A percentile compares a stretch with the other conserved stretches of the same genome.
Conservation (phyloP, 2,113 vertebrate genomes). For the Siniperca knerii region DNA sequence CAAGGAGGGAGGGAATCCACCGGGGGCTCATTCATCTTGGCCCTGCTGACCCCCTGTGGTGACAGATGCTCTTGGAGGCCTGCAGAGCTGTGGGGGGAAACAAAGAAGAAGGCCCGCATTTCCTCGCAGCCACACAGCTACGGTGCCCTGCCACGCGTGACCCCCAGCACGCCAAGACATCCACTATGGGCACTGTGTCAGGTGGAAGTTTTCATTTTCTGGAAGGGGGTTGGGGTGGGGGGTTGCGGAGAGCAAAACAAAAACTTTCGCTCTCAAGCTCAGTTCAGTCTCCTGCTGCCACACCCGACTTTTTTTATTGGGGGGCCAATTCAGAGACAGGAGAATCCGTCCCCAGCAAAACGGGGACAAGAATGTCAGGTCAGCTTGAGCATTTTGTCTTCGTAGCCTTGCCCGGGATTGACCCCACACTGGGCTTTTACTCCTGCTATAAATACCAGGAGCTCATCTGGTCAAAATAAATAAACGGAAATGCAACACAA, state of each 20-base stretch:
- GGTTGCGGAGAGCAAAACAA: background rate
- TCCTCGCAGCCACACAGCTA: conserved; percentile 66
- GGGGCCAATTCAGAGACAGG: conserved; percentile 74
- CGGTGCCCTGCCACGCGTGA: conserved; percentile 75
- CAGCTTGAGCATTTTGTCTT: conserved; percentile 80
- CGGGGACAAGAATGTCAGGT: conserved; percentile 78
- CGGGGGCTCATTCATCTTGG: conserved; percentile 96
- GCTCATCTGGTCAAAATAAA: conserved; percentile 85
- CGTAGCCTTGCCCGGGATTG: conserved; percentile 68
- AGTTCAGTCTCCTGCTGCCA: conserved; percentile 13
- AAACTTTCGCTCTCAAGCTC: conserved; percentile 42
- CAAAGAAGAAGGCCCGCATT: conserved; percentile 88
- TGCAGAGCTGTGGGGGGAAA: conserved; percentile 80
- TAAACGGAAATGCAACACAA: conserved; percentile 75
- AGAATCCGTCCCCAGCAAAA: conserved; percentile 66
- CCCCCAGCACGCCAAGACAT: conserved; percentile 63
- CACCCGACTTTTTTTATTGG: conserved; percentile 79
- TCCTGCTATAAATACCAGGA: conserved; percentile 83
- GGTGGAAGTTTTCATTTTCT: conserved; percentile 46
- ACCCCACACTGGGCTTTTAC: conserved; percentile 79
- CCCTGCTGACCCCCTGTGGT: conserved; percentile 89
- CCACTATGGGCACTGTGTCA: conserved; percentile 42
- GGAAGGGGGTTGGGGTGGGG: background rate
- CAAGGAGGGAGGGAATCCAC: conserved; percentile 90
- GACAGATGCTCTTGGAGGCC: conserved; percentile 96